Evolutionary conservation across 2,113 vertebrate genomes (phyloP).

Genomic region (Coregonus clupeaformis): DNA sequence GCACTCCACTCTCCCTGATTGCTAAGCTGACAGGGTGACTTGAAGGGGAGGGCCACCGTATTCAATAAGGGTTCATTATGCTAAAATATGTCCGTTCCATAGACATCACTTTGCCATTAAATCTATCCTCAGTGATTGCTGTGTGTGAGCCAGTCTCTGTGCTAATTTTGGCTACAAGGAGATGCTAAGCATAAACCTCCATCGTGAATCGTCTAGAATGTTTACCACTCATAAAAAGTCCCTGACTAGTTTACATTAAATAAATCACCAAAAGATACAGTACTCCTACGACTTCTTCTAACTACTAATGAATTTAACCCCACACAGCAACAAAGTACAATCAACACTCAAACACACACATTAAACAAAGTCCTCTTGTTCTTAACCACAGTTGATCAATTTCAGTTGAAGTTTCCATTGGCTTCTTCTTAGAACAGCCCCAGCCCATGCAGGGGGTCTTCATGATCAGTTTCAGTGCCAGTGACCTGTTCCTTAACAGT

Average conservation of each 20-base stretch:
- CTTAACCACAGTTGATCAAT: conserved; percentile 48
- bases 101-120: conserved; percentile 21
- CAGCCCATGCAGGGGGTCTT: conserved; percentile 3
- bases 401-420: conserved; percentile 22
- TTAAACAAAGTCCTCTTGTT: conserved; percentile 35
- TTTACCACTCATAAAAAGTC: conserved; percentile 58
- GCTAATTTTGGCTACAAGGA: conserved; percentile 46
- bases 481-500: conserved; percentile 27
- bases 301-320: conserved; percentile 69
- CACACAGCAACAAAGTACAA: conserved; percentile 64
- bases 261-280: conserved; percentile 67
- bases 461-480: background rate
- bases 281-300: conserved; percentile 62
- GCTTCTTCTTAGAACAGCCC: conserved; percentile 18
- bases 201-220: conserved; percentile 52
- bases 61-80: conserved; percentile 15
- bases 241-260: conserved; percentile 68
- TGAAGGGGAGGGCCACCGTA: conserved; percentile 12
- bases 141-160: conserved; percentile 18
- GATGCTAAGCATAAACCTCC: conserved; percentile 69
- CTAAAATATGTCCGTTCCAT: conserved; percentile 26
- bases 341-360: conserved; percentile 50
- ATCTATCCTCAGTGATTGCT: conserved; percentile 27
- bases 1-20: background rate
- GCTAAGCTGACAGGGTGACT: conserved; percentile 2